phyloP scores from a whole-genome alignment of 2,888 invertebrate species.

The Mesoligia furuncula region DNA sequence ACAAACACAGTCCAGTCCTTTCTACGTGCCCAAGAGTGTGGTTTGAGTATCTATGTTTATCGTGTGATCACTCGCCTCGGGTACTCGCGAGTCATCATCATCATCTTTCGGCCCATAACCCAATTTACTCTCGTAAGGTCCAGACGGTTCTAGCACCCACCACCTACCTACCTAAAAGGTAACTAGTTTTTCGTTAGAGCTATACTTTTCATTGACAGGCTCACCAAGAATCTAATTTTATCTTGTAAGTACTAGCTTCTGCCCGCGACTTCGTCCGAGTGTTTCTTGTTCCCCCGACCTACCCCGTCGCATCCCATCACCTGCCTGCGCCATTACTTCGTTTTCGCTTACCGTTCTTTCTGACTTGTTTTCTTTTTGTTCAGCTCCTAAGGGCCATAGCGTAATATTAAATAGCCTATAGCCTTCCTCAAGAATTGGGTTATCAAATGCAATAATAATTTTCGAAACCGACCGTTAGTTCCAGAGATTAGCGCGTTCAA shows the following conservation, averaged over 20 bases:
- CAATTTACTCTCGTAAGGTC: not conserved
- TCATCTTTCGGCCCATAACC: not conserved
- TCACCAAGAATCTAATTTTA: too few species aligned
- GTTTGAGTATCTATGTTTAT: not conserved
- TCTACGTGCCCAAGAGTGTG: not conserved
- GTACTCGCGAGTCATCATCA: too few species aligned
- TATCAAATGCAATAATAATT: not conserved
- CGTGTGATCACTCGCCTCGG: not conserved
- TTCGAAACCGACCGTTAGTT: not conserved
- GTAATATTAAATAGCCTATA: not conserved
- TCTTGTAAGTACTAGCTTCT: too few species aligned
- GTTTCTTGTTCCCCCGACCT: not conserved
- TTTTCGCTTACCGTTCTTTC: not conserved
- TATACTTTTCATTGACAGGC: too few species aligned
- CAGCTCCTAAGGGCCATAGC: not conserved
- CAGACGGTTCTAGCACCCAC: not conserved
- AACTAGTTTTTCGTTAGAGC: too few species aligned
- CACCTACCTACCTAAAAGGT: too few species aligned
- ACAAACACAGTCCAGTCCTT: not conserved
- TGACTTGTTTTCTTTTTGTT: not conserved
- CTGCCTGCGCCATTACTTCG: not conserved
- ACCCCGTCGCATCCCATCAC: not conserved
- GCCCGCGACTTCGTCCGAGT: not conserved
- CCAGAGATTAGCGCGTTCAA: not conserved
- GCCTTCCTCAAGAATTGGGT: too few species aligned